Evolutionary conservation across 2,797 vertebrate genomes (phyloP), one percentile per base, ranked within the genome.

Genomic region (Micropoecilia bifurca): DNA sequence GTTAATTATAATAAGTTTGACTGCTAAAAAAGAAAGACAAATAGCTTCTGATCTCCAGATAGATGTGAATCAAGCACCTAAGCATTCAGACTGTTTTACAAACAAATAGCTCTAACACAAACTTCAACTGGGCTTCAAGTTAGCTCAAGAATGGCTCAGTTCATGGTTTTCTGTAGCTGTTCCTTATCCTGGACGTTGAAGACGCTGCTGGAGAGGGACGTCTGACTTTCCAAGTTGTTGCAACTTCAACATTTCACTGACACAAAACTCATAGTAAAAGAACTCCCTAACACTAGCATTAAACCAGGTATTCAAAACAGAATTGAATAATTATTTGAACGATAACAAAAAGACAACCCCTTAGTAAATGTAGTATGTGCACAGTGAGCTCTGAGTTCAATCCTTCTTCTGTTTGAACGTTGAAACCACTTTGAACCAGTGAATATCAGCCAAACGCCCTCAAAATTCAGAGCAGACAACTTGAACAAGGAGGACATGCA

Each of bases 401-500:
- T 0, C 13, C 20, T 41, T 7, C 39, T 18, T 43, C 53, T 16
- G 7, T 41, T 53, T 41, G 5, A 74, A 43, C 36, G 3, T 41
- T 41, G 22, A 57, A 57, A 36, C 73, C 16, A 36, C 36, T 61
- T 30, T 47, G 41, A 81, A 66, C 28, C 28, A 45, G 20, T 46
- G 63, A 47, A 16, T 2, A 48, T 22, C 0, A 72, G 46, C 47
- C n/a, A 69, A 59, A 73, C 25, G 30, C 10, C 61, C 43, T 4
- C 28, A 47, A 41, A 68, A 30, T 39, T 39, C 0, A 53, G 18
- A 33, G 10, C 28, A 25, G 25, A 16, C n/a, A 30, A 30, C 14
- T 66, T n/a, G 30, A 66, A 80, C 10, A 72, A 74, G 41, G 47
- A 77, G 61, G n/a, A 72, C 66, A 75, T 39, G 55, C 59, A 47